phyloP scores from a whole-genome alignment of 1,140 invertebrate species.

The Diploscapter pachys region DNA sequence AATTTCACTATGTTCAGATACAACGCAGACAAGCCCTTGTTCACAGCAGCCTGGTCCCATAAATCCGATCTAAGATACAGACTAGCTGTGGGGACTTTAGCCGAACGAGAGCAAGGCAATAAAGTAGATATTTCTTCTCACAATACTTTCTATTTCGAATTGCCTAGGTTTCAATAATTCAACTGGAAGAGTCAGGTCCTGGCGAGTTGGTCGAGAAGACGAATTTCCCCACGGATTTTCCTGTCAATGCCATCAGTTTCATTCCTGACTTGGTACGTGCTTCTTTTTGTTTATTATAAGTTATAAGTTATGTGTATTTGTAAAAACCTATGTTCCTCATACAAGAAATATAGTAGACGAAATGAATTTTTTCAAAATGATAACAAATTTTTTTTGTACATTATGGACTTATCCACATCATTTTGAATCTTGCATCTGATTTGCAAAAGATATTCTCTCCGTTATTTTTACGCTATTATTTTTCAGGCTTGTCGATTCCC shows the following conservation, averaged over 20 bases:
- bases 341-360: too few relatives aligned
- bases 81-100: slow-evolving; percentile 90
- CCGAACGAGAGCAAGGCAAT: slow-evolving; percentile 13
- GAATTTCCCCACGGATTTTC: slow-evolving; percentile 97
- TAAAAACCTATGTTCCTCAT: too few relatives aligned
- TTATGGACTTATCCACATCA: slow-evolving; percentile 28
- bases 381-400: too few relatives aligned
- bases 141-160: not conserved
- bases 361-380: too few relatives aligned
- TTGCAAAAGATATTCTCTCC: slow-evolving; percentile 76
- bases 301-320: too few relatives aligned
- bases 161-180: slow-evolving; percentile 80
- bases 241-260: slow-evolving; percentile 72
- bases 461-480: too few relatives aligned
- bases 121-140: not conserved
- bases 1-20: too few relatives aligned
- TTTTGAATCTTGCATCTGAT: slow-evolving; percentile 38
- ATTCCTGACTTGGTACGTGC: slow-evolving; percentile 37
- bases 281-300: too few relatives aligned
- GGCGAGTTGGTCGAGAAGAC: slow-evolving; percentile 90
- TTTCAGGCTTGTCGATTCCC: slow-evolving; percentile 61
- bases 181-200: slow-evolving; percentile 87
- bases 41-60: too few relatives aligned
- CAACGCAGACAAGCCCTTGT: too few relatives aligned
- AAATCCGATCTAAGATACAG: slow-evolving; percentile 70